Conservation (phyloP, 2,797 vertebrate species). For the Coccyzus lansbergi region DNA sequence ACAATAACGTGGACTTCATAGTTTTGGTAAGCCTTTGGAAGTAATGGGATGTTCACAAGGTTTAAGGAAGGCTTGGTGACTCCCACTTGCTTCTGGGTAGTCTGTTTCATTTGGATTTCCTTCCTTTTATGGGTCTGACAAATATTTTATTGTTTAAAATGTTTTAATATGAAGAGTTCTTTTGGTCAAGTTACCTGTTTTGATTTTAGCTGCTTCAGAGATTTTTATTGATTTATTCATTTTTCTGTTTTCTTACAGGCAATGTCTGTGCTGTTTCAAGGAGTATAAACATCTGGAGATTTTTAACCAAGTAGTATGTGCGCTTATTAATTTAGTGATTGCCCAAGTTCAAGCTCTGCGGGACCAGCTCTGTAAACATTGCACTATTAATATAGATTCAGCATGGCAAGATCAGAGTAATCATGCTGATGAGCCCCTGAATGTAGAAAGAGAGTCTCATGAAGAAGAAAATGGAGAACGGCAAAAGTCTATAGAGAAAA, state of each 20-base stretch:
- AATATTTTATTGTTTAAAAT: background rate
- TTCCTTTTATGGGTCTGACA: background rate
- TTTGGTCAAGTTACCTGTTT: background rate
- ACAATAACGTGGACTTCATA: background rate
- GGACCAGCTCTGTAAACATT: slow-evolving; percentile 91
- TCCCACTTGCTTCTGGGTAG: background rate
- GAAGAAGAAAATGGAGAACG: slow-evolving; percentile 81
- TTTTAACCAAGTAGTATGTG: slow-evolving; percentile 98
- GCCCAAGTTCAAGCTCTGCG: slow-evolving; percentile 94
- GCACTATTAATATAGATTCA: slow-evolving; percentile 80
- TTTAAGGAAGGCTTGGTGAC: background rate
- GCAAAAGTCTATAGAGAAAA: slow-evolving; percentile 80
- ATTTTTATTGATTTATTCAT: background rate
- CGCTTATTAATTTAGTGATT: slow-evolving; percentile 98
- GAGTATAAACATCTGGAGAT: slow-evolving; percentile 99
- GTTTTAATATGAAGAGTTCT: background rate
- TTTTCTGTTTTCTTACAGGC: slow-evolving; percentile 79
- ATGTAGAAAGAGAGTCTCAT: slow-evolving; percentile 90
- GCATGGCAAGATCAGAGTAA: slow-evolving; percentile 83
- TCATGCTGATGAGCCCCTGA: slow-evolving; percentile 88
- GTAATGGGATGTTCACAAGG: background rate
- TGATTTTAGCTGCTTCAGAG: background rate
- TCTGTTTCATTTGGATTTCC: background rate
- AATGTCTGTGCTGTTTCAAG: slow-evolving; percentile 99
- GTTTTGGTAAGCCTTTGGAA: background rate